Percentiles rank a stretch among this genome's conserved stretches.
phyloP scores from a whole-genome alignment of 2,113 vertebrate genomes.

The Tringa solitaria region DNA sequence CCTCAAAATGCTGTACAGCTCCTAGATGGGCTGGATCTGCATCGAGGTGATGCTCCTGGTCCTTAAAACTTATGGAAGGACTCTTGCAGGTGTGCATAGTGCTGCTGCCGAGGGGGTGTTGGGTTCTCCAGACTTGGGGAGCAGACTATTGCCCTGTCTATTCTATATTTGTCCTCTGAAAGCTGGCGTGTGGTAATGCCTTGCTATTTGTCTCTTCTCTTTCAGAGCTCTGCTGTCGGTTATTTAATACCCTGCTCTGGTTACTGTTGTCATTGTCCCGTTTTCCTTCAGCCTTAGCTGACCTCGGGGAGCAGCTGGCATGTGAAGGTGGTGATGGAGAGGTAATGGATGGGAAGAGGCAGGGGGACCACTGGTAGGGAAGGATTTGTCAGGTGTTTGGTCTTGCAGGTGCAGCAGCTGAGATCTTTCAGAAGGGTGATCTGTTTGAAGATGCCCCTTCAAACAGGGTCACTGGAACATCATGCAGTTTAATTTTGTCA shows the following conservation, averaged over 20 bases:
- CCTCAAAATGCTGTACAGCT: not conserved
- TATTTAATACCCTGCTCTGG: not conserved
- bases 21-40: not conserved
- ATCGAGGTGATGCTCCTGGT: not conserved
- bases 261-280: not conserved
- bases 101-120: not conserved
- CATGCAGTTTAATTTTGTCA: not conserved
- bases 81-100: not conserved
- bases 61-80: not conserved
- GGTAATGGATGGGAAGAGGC: not conserved
- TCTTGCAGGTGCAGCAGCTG: not conserved
- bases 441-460: not conserved
- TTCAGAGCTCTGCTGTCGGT: not conserved
- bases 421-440: not conserved
- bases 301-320: not conserved
- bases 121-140: not conserved
- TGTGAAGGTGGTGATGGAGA: not conserved
- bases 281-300: not conserved
- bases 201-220: not conserved
- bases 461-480: not conserved
- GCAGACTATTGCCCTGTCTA: not conserved
- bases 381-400: not conserved
- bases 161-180: accelerated
- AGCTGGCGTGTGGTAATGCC: not conserved
- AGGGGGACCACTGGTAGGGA: not conserved